A percentile compares a stretch with the other conserved stretches of the same genome.
These are phyloP conservation scores for Staurois parvus DNA, from an alignment of 2,797 vertebrate genomes.

Conservation along the genomic window DNA sequence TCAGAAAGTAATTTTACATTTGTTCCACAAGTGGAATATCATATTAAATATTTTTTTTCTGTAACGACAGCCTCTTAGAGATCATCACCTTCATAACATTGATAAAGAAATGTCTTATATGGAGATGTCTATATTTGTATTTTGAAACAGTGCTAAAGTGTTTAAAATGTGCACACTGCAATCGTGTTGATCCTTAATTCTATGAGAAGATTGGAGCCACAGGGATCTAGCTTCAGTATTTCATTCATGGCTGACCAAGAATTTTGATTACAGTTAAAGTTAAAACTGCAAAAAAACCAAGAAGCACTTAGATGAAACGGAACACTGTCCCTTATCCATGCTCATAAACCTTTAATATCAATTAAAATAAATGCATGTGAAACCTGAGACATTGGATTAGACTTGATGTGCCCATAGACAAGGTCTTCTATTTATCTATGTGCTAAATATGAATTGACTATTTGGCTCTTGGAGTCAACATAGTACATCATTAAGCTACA, in stretches of 20 bases:
- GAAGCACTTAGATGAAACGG: slow-evolving; percentile 56
- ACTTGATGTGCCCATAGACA: slow-evolving; percentile 38
- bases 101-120: slow-evolving; percentile 11
- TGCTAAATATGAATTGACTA: slow-evolving; percentile 40
- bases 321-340: slow-evolving; percentile 44
- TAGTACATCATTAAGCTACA: slow-evolving; percentile 36
- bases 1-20: not conserved
- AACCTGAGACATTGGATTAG: slow-evolving; percentile 52
- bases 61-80: not conserved
- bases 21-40: not conserved
- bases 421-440: slow-evolving; percentile 43
- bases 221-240: slow-evolving; percentile 28
- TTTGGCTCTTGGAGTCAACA: slow-evolving; percentile 17
- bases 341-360: slow-evolving; percentile 54
- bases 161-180: slow-evolving; percentile 8
- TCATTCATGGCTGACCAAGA: slow-evolving; percentile 42
- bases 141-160: slow-evolving; percentile 36
- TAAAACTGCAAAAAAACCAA: slow-evolving; percentile 51
- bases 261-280: slow-evolving; percentile 51
- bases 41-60: no score
- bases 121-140: slow-evolving; percentile 38
- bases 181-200: slow-evolving; percentile 36
- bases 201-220: slow-evolving; percentile 5
- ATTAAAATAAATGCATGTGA: slow-evolving; percentile 60
- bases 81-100: slow-evolving; percentile 13